Evolutionary conservation across 2,797 vertebrate species (phyloP).

Genomic region (Pseudochirops corinnae): DNA sequence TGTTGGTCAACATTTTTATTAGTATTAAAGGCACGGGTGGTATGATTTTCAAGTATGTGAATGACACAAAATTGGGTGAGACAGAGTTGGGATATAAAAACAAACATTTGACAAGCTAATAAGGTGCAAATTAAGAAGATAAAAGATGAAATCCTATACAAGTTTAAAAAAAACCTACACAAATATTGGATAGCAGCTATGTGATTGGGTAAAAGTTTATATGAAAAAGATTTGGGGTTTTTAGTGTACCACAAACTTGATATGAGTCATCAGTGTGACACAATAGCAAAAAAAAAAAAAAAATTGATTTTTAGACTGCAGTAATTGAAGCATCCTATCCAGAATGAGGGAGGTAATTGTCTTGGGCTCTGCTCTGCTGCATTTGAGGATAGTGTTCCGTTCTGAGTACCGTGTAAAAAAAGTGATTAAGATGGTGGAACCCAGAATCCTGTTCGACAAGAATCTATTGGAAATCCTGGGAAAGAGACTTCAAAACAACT

Average conservation of each 20-base stretch:
- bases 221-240: background rate
- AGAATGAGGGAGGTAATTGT: background rate
- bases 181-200: background rate
- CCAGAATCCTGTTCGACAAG: background rate
- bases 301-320: background rate
- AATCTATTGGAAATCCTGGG: background rate
- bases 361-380: background rate
- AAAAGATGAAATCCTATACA: background rate
- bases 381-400: background rate
- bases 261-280: background rate
- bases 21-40: background rate
- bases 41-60: background rate
- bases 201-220: background rate
- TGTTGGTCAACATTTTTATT: background rate
- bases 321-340: background rate
- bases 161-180: background rate
- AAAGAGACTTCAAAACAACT: background rate
- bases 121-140: background rate
- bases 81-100: background rate
- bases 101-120: background rate
- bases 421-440: background rate
- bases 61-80: background rate
- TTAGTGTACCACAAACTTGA: background rate
- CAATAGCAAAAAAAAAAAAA: background rate
- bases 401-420: background rate